A percentile compares a stretch with the other conserved stretches of the same genome.
Conservation (phyloP, 2,113 vertebrate genomes). For the Heterochromis multidens region DNA sequence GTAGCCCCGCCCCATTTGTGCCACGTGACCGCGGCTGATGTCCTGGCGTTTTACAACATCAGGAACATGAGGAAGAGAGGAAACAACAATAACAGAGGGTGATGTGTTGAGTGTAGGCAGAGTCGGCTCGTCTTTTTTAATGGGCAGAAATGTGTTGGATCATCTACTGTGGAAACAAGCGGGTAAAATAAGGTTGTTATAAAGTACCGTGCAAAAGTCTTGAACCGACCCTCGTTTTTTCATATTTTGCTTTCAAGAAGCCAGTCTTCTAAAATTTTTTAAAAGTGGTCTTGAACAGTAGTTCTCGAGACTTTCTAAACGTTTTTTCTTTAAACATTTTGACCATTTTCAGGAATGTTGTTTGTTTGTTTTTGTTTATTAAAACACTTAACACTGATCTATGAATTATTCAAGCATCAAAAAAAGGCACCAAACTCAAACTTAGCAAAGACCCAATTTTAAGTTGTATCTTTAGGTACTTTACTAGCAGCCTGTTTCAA, state of each 20-base stretch:
- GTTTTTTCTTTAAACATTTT: not conserved
- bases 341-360: not conserved
- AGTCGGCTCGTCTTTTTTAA: not conserved
- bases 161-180: no score
- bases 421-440: no score
- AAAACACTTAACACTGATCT: not conserved
- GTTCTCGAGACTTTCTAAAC: no score
- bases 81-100: not conserved
- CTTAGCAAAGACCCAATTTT: not conserved
- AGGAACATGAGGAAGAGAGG: not conserved
- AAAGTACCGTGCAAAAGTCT: not conserved
- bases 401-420: no score
- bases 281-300: not conserved
- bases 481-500: no score
- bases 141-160: no score
- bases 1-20: conserved; percentile 45
- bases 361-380: not conserved
- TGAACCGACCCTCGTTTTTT: not conserved
- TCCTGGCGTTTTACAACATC: not conserved
- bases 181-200: not conserved
- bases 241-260: not conserved
- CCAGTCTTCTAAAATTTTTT: not conserved
- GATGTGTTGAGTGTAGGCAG: not conserved
- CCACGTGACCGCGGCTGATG: conserved; percentile 57
- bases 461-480: no score